Evolutionary conservation across 1,140 invertebrate genomes (phyloP), one percentile per base, ranked within the genome.

Genomic region (Andrena cerasifolii): DNA sequence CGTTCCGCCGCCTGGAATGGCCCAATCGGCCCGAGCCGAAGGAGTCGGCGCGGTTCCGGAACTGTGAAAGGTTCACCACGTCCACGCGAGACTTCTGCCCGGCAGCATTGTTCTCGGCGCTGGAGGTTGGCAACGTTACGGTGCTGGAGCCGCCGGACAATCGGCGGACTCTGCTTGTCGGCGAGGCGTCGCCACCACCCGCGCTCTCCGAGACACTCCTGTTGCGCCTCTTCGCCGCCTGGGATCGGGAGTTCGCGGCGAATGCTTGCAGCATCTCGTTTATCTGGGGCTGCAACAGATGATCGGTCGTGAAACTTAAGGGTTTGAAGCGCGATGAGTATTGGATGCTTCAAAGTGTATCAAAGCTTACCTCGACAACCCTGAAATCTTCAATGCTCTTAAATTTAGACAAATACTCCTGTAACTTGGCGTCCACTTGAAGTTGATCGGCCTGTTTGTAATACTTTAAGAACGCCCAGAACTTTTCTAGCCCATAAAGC

Each of bases 401-500:
- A 91, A 98, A 99, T 87, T 97, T 97, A 40, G 95, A 94, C 51
- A 99, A 92, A 90, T 96, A 96, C 59, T 95, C 96, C 76, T 95
- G 94, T 51, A 99, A 93, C 86, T 95, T 95, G 6, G 96, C 93
- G 84, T 98, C 95, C 26, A 99, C 96, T 72, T 96, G 95, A 31
- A 99, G 93, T 70, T 95, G 95, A 33, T 93, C 93, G 21, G 96
- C 94, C 83, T 97, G 95, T 90, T 97, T 98, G 92, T 97, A 98
- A 93, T 98, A 98, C 92, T 99, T 99, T 7, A 99, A 93, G 94
- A 99, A 99, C 53, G 98, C 98, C 98, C 98, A 99, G 93, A 99
- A 99, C 91, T 99, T 99, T 93, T 99, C 99, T 58, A 99, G 93
- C 51, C 99, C 99, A 93, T 99, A 99, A 24, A 99, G 93, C 93